These are phyloP conservation scores for Carapus acus DNA, from an alignment of 2,797 vertebrate genomes.

Conservation along the genomic window DNA sequence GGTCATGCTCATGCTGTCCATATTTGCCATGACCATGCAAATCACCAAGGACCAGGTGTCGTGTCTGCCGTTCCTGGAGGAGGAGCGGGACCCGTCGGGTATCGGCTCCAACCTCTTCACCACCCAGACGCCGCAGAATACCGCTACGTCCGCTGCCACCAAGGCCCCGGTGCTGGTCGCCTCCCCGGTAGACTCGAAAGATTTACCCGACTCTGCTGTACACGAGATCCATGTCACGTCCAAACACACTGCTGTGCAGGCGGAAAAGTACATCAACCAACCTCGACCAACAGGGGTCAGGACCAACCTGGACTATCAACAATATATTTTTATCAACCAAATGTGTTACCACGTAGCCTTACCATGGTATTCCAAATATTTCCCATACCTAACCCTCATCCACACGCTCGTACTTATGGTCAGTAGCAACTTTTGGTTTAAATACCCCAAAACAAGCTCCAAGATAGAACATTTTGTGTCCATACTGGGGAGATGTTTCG, in stretches of 20 bases:
- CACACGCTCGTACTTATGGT: constrained; percentile 97
- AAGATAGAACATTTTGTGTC: constrained; percentile 99
- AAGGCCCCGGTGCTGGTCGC: constrained; percentile 18
- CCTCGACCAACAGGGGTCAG: constrained; percentile 78
- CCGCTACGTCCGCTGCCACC: constrained; percentile 43
- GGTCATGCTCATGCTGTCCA: constrained; percentile 98
- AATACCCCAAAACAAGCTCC: constrained; percentile 98
- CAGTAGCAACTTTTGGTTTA: constrained; percentile 99
- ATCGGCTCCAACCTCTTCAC: constrained; percentile 23
- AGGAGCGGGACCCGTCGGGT: constrained; percentile 46
- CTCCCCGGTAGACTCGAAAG: constrained; percentile 41
- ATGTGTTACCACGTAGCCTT: constrained; percentile 97
- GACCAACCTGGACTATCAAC: constrained; percentile 95
- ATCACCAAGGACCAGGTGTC: constrained; percentile 99
- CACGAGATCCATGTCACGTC: constrained; percentile 42
- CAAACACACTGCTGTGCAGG: constrained; percentile 29
- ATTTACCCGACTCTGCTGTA: constrained; percentile 47
- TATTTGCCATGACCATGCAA: constrained; percentile 99
- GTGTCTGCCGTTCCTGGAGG: constrained; percentile 87
- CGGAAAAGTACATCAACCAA: constrained; percentile 47
- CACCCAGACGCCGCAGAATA: constrained; percentile 54
- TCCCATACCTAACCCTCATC: constrained; percentile 95
- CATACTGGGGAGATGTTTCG: constrained; percentile 94
- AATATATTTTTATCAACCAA: constrained; percentile 98
- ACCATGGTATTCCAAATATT: constrained; percentile 99